These are phyloP conservation scores for Oxyteleia sp. DNA, from an alignment of 2,888 invertebrate species.

Conservation along the genomic window DNA sequence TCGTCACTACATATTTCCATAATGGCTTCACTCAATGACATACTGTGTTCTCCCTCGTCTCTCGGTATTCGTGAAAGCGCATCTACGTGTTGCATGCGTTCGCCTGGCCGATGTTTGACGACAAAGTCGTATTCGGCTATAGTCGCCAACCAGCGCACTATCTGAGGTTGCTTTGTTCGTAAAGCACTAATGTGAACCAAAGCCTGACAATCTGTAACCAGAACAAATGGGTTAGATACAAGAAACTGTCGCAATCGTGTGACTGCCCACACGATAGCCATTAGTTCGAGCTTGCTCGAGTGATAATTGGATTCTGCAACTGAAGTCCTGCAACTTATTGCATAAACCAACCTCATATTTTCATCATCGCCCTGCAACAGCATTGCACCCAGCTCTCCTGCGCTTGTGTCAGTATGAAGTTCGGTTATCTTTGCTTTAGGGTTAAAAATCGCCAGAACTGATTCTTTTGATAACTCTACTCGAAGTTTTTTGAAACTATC, in stretches of 20 bases:
- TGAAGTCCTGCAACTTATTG: constrained; percentile 57
- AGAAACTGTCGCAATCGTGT: constrained; percentile 64
- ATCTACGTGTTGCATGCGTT: constrained; percentile 18
- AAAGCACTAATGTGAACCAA: constrained; percentile 73
- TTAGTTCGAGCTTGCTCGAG: constrained; percentile 15
- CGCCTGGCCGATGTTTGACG: constrained; percentile 5
- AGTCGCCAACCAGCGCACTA: constrained; percentile 2
- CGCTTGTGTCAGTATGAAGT: constrained; percentile 24
- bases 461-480: neutral
- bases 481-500: neutral
- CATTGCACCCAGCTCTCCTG: constrained; percentile 24
- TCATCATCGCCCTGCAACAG: constrained; percentile 49
- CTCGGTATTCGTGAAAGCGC: neutral
- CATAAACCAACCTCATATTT: constrained; percentile 71
- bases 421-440: constrained; percentile 23
- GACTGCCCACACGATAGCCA: constrained; percentile 41
- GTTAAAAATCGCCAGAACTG: constrained; percentile 11
- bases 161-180: constrained; percentile 16
- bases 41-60: neutral
- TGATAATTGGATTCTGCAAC: constrained; percentile 24
- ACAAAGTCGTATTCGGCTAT: constrained; percentile 11
- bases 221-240: neutral
- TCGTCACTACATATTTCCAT: constrained; percentile 17
- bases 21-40: neutral
- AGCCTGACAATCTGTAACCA: constrained; percentile 73